phyloP scores from a whole-genome alignment of 2,113 vertebrate species.

The Chaetodon auriga region DNA sequence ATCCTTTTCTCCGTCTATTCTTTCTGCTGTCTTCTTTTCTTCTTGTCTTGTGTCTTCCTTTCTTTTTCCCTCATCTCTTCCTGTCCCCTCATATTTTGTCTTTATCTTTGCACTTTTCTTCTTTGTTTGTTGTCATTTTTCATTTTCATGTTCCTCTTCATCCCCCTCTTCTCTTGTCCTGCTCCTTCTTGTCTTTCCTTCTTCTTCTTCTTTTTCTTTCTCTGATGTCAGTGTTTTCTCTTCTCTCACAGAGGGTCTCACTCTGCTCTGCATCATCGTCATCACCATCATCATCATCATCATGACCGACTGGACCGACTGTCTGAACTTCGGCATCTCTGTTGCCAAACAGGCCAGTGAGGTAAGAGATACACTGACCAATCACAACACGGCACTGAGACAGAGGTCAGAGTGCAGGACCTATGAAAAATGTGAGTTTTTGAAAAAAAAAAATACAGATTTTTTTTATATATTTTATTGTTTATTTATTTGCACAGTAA shows the following conservation, averaged over 20 bases:
- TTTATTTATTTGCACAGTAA: no score
- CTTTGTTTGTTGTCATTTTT: no score
- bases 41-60: no score
- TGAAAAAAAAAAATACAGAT: no score
- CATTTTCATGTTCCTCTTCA: no score
- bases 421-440: no score
- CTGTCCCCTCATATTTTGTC: neutral
- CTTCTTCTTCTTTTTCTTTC: no score
- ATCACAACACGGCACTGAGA: neutral
- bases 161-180: no score
- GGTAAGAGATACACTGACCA: constrained; percentile 35
- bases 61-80: neutral
- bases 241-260: neutral
- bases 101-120: neutral
- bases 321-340: constrained; percentile 60
- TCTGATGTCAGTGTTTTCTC: neutral
- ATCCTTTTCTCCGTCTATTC: neutral
- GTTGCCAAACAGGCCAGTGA: constrained; percentile 52
- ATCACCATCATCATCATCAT: neutral
- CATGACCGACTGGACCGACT: constrained; percentile 65
- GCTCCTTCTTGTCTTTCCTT: no score
- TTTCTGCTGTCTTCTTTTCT: neutral
- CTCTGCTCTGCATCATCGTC: neutral
- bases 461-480: no score
- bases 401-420: neutral